phyloP scores from a whole-genome alignment of 1,140 invertebrate species.

The Habropoda laboriosa region DNA sequence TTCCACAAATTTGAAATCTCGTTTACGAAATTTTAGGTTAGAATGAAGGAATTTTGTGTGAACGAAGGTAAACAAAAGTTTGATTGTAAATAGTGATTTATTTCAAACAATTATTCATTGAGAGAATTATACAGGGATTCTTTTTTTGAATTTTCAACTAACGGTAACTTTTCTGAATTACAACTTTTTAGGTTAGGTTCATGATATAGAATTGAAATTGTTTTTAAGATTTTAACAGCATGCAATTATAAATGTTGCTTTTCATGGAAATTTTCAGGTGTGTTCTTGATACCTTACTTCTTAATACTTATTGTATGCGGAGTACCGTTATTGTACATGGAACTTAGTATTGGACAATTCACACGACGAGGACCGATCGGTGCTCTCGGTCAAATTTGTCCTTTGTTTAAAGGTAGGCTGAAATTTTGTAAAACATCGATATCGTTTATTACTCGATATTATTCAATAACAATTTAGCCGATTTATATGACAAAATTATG shows the following conservation, averaged over 20 bases:
- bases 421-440: neutral
- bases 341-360: slow-evolving; percentile 91
- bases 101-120: neutral
- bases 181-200: neutral
- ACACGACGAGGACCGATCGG: slow-evolving; percentile 91
- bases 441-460: no score
- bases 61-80: no score
- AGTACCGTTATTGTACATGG: slow-evolving; percentile 92
- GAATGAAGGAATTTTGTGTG: neutral
- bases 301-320: slow-evolving; percentile 91
- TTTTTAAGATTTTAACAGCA: neutral
- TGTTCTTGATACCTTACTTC: slow-evolving; percentile 92
- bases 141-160: neutral
- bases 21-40: neutral
- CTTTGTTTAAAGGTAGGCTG: slow-evolving; percentile 90
- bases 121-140: neutral
- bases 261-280: slow-evolving; percentile 84
- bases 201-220: neutral
- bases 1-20: no score
- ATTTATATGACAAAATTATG: no score
- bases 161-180: neutral
- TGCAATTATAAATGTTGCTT: neutral
- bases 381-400: slow-evolving; percentile 91
- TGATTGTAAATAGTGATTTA: no score
- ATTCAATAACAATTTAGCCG: neutral